A percentile compares a stretch with the other conserved stretches of the same genome.
These are phyloP conservation scores for Microcebus griseorufus DNA, from an alignment of 2,113 vertebrate genomes.

Conservation along the genomic window DNA sequence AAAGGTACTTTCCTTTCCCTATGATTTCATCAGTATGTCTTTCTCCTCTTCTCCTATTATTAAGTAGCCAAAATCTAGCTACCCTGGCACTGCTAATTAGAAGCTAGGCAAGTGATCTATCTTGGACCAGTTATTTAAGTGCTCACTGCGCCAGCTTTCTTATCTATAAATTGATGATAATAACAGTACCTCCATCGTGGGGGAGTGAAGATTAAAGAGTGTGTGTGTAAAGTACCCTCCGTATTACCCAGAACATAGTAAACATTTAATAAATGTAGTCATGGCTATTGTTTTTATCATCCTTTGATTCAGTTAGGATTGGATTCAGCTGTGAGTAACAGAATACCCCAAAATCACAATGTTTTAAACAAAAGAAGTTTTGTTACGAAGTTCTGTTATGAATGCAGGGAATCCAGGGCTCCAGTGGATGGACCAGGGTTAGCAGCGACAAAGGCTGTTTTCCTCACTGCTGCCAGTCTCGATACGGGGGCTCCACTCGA, in stretches of 20 bases:
- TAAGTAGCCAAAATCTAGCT: not conserved
- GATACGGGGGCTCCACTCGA: rapidly evolving
- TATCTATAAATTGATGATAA: not conserved
- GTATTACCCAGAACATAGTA: not conserved
- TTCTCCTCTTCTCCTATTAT: not conserved
- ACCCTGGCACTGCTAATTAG: not conserved
- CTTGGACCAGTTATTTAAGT: not conserved
- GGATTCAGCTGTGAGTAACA: not conserved
- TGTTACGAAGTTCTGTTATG: not conserved
- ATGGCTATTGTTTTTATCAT: not conserved
- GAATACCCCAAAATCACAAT: not conserved
- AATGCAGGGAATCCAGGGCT: not conserved
- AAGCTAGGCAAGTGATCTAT: not conserved
- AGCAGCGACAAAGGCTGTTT: not conserved
- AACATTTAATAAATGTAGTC: not conserved
- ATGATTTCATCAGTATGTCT: not conserved
- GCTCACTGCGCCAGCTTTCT: not conserved
- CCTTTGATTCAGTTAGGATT: not conserved
- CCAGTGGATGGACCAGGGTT: not conserved
- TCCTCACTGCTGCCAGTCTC: not conserved
- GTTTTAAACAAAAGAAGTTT: not conserved
- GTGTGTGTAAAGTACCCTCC: not conserved
- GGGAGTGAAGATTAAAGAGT: not conserved
- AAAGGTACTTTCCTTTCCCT: not conserved
- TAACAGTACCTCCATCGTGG: not conserved